Conservation (phyloP, 2,797 vertebrate genomes). For the Lepus townsendii region DNA sequence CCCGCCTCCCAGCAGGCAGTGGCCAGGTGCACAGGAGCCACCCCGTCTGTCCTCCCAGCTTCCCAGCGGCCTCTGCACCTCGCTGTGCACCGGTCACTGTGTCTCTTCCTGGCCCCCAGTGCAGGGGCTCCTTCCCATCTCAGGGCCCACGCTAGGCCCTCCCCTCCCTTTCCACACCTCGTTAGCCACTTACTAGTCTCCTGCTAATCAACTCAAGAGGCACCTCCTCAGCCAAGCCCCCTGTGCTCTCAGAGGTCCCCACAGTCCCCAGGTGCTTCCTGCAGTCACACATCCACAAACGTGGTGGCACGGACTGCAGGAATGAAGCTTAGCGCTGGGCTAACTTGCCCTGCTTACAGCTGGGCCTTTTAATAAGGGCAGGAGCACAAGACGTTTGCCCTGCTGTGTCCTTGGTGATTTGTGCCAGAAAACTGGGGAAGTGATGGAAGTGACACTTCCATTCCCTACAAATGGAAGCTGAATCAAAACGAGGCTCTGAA, state of each 20-base stretch:
- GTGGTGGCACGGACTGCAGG: too few relatives aligned
- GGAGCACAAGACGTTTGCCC: not conserved
- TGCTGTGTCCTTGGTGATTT: not conserved
- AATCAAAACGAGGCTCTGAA: not conserved
- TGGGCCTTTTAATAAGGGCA: not conserved
- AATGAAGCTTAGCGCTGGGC: not conserved
- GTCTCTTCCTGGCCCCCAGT: not conserved
- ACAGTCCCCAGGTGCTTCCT: too few relatives aligned
- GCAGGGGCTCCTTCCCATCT: not conserved
- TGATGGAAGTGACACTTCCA: not conserved
- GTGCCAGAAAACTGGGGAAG: not conserved
- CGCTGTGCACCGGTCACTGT: accelerated
- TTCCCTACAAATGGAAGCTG: not conserved
- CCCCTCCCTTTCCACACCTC: accelerated
- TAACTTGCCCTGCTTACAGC: not conserved
- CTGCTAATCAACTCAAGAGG: not conserved
- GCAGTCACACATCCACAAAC: not conserved
- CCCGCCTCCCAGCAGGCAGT: accelerated
- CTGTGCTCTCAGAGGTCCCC: not conserved
- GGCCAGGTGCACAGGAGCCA: not conserved
- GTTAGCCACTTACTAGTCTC: not conserved
- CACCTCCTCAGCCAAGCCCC: not conserved
- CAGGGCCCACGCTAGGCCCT: not conserved
- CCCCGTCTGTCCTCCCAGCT: not conserved
- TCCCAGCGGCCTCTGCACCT: not conserved